A percentile compares a stretch with the other conserved stretches of the same genome.
These are phyloP conservation scores for Nesospiza acunhae DNA, from an alignment of 2,113 vertebrate genomes.

Conservation along the genomic window DNA sequence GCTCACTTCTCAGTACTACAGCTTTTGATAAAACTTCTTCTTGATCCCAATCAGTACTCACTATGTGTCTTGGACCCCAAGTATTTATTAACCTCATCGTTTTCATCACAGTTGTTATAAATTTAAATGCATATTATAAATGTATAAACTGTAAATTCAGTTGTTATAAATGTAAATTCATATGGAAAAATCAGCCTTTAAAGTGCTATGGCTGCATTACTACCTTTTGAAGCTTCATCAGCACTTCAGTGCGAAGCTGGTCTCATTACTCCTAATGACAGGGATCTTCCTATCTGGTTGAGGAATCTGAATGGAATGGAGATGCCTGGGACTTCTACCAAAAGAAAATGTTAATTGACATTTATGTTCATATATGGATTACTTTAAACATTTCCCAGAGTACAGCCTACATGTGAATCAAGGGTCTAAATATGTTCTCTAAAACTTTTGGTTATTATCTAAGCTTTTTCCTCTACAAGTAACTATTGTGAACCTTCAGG, in stretches of 20 bases:
- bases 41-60: background rate
- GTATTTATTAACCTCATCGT: background rate
- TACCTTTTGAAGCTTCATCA: background rate
- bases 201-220: background rate
- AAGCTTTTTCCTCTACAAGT: background rate
- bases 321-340: background rate
- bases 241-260: background rate
- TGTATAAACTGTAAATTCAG: background rate
- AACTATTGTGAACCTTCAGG: background rate
- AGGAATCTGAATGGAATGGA: background rate
- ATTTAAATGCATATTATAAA: background rate
- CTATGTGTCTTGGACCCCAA: background rate
- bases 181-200: background rate
- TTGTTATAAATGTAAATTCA: background rate
- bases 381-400: background rate
- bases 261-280: background rate
- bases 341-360: background rate
- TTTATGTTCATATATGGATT: background rate
- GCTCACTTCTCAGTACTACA: background rate
- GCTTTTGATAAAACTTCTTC: background rate
- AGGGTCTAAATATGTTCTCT: background rate
- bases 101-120: background rate
- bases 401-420: background rate
- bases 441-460: background rate
- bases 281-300: background rate